These are phyloP conservation scores for Agonopterix subpropinquella DNA, from an alignment of 2,888 invertebrate species.

Conservation along the genomic window DNA sequence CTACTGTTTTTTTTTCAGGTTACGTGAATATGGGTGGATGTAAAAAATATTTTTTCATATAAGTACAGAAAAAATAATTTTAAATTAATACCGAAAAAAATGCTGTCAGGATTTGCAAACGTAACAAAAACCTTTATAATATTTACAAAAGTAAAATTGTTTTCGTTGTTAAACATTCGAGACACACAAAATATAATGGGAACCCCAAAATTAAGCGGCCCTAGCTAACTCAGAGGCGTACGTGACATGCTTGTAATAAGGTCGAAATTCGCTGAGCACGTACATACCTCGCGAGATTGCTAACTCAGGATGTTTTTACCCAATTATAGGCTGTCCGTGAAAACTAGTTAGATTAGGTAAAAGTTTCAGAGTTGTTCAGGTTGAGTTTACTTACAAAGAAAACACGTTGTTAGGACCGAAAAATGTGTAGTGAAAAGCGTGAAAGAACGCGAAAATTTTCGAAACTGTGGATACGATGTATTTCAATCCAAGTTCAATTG, in stretches of 20 bases:
- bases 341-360: constrained; percentile 22
- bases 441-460: no score
- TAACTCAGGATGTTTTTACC: constrained; percentile 42
- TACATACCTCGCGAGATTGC: constrained; percentile 26
- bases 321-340: constrained; percentile 36
- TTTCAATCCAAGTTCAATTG: no score
- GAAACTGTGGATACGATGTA: no score
- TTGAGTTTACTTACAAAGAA: no score
- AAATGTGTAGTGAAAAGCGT: no score
- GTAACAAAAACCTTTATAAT: constrained; percentile 6
- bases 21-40: no score
- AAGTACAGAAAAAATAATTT: no score
- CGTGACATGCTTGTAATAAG: constrained; percentile 42
- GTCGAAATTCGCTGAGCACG: constrained; percentile 31
- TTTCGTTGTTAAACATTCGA: constrained; percentile 34
- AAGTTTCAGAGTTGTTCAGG: background rate
- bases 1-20: no score
- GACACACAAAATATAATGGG: constrained; percentile 35
- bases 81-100: no score
- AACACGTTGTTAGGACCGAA: no score
- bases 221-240: constrained; percentile 30
- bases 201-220: constrained; percentile 28
- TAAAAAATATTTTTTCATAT: no score
- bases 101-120: background rate
- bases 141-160: constrained; percentile 18